phyloP scores from a whole-genome alignment of 2,888 invertebrate species.

The Tupiocoris notatus region DNA sequence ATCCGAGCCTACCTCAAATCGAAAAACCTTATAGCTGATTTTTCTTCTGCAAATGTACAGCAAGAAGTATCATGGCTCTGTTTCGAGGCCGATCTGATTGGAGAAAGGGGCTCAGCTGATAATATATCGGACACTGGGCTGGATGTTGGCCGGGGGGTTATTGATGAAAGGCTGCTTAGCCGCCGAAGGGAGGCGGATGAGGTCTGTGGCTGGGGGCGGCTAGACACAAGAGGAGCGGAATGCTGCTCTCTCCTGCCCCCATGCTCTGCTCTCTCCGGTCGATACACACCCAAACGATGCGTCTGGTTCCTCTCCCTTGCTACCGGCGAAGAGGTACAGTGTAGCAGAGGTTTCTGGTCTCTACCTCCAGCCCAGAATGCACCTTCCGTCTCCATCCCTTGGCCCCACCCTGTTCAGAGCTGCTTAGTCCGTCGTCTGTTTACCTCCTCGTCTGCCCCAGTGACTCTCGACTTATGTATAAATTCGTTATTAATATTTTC shows the following conservation, averaged over 20 bases:
- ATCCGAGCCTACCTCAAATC: too few species aligned
- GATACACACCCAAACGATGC: conserved; percentile 39
- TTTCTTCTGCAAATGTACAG: too few species aligned
- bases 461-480: neutral
- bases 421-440: conserved; percentile 25
- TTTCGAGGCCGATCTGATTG: too few species aligned
- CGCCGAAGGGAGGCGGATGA: neutral
- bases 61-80: too few species aligned
- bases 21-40: too few species aligned
- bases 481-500: too few species aligned
- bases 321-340: neutral
- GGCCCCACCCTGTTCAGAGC: conserved; percentile 2
- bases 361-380: too few species aligned
- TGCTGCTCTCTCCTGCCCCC: neutral
- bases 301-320: conserved; percentile 13
- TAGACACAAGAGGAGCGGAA: conserved; percentile 25
- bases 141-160: neutral
- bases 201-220: conserved; percentile 1
- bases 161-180: conserved; percentile 37
- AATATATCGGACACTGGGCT: neutral
- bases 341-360: neutral
- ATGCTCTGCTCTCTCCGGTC: conserved; percentile 11
- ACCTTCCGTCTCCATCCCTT: too few species aligned
- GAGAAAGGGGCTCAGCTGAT: neutral
- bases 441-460: conserved; percentile 9